Evolutionary conservation across 2,888 invertebrate species (phyloP).

Genomic region (Eilema depressum): DNA sequence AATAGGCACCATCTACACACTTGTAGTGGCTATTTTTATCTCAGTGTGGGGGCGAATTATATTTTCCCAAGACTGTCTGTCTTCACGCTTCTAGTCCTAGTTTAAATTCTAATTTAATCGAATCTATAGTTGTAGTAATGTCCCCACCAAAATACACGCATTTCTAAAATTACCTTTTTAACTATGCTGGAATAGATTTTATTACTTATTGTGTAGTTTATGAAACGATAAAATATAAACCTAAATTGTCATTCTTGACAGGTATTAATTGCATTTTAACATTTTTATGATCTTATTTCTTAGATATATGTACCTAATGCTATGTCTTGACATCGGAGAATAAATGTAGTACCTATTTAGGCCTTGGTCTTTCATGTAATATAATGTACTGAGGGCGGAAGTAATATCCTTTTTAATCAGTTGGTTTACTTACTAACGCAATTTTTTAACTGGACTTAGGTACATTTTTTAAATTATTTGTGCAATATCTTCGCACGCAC

Average conservation of each 20-base stretch:
- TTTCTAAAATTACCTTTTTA: conserved; percentile 31
- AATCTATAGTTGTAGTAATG: conserved; percentile 33
- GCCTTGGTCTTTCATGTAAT: background rate
- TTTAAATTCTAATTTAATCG: conserved; percentile 32
- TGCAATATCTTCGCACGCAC: background rate
- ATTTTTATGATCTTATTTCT: conserved; percentile 9
- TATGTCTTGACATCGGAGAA: background rate
- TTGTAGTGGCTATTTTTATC: conserved; percentile 14
- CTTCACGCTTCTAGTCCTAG: conserved; percentile 46
- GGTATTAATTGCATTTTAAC: conserved; percentile 1
- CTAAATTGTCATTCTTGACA: background rate
- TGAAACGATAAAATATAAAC: conserved; percentile 1
- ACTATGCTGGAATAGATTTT: conserved; percentile 34
- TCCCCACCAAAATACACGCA: conserved; percentile 40
- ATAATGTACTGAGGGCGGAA: background rate
- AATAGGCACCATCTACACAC: conserved; percentile 3
- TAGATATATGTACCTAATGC: background rate
- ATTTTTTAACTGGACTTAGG: background rate
- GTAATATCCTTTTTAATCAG: no score
- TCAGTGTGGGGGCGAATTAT: conserved; percentile 16
- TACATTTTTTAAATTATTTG: background rate
- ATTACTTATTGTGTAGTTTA: conserved; percentile 28
- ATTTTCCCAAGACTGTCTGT: conserved; percentile 28
- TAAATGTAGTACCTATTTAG: background rate
- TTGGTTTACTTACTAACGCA: no score